Percentiles rank a stretch among this genome's conserved stretches.
Conservation (phyloP, 2,113 vertebrate species). For the Sialia sialis region DNA sequence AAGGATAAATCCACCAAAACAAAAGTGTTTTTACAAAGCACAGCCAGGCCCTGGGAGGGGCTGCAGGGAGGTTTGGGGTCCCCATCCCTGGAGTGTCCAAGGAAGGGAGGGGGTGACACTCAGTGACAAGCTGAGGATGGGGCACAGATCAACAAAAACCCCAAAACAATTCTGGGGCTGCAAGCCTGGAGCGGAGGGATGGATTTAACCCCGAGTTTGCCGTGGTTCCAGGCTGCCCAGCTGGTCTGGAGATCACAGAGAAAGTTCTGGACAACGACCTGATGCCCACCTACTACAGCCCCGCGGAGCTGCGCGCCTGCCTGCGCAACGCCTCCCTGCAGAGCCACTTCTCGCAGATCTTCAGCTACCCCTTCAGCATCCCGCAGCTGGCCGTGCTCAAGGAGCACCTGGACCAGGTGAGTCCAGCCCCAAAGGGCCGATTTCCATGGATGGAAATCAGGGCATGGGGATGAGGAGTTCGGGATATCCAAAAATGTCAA, state of each 20-base stretch:
- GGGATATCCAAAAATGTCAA: not conserved
- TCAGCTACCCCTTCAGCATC: constrained; percentile 36
- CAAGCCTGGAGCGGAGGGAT: not conserved
- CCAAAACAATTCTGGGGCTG: not conserved
- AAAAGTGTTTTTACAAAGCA: too few species aligned
- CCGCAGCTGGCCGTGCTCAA: constrained; percentile 60
- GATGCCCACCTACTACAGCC: not conserved
- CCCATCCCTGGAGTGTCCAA: too few species aligned
- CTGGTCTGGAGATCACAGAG: not conserved
- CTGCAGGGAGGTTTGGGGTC: not conserved
- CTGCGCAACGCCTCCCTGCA: not conserved
- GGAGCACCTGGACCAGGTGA: constrained; percentile 58
- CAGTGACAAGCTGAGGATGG: fast-evolving
- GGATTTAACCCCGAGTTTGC: not conserved
- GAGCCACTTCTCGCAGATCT: not conserved
- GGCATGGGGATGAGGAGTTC: not conserved
- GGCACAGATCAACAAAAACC: too few species aligned
- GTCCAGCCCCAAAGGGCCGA: too few species aligned
- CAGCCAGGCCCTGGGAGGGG: too few species aligned
- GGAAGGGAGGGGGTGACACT: too few species aligned
- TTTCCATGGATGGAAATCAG: not conserved
- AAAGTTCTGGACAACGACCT: fast-evolving
- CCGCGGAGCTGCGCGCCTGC: constrained; percentile 40
- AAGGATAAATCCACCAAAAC: too few species aligned
- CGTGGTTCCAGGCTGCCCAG: not conserved